Evolutionary conservation across 2,888 invertebrate species (phyloP), one percentile per base, ranked within the genome.

Genomic region (Pecten maximus): DNA sequence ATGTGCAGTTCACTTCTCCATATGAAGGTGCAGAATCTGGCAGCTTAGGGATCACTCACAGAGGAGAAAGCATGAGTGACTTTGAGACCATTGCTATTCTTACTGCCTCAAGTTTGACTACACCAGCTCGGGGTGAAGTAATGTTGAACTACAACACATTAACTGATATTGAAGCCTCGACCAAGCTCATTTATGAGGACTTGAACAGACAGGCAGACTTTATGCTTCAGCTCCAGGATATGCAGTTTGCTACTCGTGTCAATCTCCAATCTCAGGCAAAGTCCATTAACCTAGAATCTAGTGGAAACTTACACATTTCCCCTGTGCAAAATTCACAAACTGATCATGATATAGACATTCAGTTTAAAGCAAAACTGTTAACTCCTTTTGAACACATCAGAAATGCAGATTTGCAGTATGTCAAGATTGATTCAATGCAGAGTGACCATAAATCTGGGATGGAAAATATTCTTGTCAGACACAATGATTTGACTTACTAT

Each of bases 171-270:
- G 92, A 91, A 89, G 48, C 89, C 2, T 89, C 90, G n/a, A 60
- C 90, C 12, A 90, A 91, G 28, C 90, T 94, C 28, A 92, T 92
- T 19, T 93, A 92, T 90, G 92, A 91, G 74, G 28, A 28, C 74
- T 35, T 74, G 74, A 74, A 74, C 28, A 28, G 74, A 28, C 74
- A 74, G 74, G 74, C 74, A 74, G 74, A 74, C 28, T 74, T 74
- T 35, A 74, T 28, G 74, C 15, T 74, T 6, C 74, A 74, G 74
- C 35, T 35, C 4, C 74, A 74, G 74, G 74, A 74, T 35, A 74
- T 28, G 74, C 4, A 74, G 35, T 28, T 74, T 35, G 6, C 74
- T 10, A 35, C 28, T 74, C 74, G 74, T 10, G 35, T 74, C 6
- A 74, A 74, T 35, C 12, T 35, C 35, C 74, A 74, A 35, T 74